phyloP scores from a whole-genome alignment of 2,888 invertebrate species.

The Seira musarum region DNA sequence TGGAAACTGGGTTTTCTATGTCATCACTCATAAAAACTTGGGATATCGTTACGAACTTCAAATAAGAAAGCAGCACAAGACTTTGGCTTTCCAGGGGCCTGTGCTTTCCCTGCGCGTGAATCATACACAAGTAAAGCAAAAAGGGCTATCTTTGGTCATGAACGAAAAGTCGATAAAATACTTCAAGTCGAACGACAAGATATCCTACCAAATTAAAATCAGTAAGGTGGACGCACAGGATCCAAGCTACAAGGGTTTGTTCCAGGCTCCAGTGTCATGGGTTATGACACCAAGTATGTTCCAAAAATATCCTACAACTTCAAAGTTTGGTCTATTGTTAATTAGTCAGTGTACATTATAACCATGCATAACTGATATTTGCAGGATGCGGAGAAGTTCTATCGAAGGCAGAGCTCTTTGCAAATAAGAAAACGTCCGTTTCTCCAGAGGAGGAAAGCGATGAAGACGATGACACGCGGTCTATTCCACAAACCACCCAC shows the following conservation, averaged over 20 bases:
- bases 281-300: constrained; percentile 24
- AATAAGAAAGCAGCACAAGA: constrained; percentile 42
- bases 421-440: constrained; percentile 46
- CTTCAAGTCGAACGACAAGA: constrained; percentile 34
- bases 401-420: constrained; percentile 43
- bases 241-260: background rate
- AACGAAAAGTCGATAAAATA: constrained; percentile 30
- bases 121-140: constrained; percentile 13
- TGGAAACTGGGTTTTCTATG: constrained; percentile 48
- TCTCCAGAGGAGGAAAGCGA: constrained; percentile 39
- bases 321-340: no score
- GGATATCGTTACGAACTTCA: constrained; percentile 35
- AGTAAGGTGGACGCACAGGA: background rate
- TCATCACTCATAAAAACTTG: constrained; percentile 30
- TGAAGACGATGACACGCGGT: constrained; percentile 7
- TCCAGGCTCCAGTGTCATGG: constrained; percentile 9
- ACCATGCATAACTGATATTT: background rate
- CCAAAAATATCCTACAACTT: background rate
- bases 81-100: constrained; percentile 34
- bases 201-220: constrained; percentile 34
- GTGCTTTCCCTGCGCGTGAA: constrained; percentile 25
- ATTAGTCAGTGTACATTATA: no score
- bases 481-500: no score
- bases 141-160: constrained; percentile 24
- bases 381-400: constrained; percentile 5